Evolutionary conservation across 2,113 vertebrate genomes (phyloP).

Genomic region (Serilophus lunatus): DNA sequence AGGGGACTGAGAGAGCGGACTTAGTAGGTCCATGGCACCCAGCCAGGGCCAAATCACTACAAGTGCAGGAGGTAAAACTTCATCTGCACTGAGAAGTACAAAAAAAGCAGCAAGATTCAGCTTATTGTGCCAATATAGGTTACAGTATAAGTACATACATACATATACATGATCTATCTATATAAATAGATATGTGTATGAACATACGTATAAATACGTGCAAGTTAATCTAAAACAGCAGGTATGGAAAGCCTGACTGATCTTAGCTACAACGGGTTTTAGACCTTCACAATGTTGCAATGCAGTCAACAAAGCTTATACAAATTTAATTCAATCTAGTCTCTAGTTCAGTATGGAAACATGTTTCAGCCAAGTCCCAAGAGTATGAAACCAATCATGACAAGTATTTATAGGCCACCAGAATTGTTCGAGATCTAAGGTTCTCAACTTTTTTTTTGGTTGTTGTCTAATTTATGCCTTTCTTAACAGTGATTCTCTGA

Average conservation of each 20-base stretch:
- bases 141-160: not conserved
- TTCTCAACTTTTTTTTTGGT: not conserved
- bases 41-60: no score
- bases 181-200: fast-evolving
- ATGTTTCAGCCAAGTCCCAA: slow-evolving; percentile 7
- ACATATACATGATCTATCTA: not conserved
- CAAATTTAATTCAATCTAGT: not conserved
- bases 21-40: no score
- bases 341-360: not conserved
- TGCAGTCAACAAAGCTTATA: not conserved
- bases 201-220: fast-evolving
- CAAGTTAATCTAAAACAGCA: not conserved
- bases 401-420: slow-evolving; percentile 37
- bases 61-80: not conserved
- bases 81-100: fast-evolving
- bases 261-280: not conserved
- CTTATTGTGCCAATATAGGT: not conserved
- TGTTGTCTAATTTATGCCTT: slow-evolving; percentile 36
- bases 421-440: not conserved
- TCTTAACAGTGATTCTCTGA: not conserved
- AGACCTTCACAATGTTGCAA: not conserved
- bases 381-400: not conserved
- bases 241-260: not conserved
- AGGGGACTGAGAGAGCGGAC: no score
- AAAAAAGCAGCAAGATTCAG: not conserved